Evolutionary conservation across 2,888 invertebrate genomes (phyloP).

Genomic region (Seira sanloemensis): DNA sequence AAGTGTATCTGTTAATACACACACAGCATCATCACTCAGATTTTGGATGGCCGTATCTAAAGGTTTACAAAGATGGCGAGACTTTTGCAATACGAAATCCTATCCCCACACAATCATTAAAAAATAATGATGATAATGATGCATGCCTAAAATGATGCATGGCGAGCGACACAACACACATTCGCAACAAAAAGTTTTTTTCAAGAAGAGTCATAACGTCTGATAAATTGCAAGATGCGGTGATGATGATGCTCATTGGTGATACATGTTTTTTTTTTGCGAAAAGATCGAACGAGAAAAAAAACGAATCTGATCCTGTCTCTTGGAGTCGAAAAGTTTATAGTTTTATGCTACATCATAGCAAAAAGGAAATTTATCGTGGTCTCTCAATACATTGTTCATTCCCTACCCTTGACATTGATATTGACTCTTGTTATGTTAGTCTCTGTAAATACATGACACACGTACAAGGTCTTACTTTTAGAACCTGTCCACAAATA

Average conservation of each 20-base stretch:
- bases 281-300: background rate
- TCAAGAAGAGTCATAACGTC: constrained; percentile 37
- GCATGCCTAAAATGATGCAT: constrained; percentile 17
- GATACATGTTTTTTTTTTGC: background rate
- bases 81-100: background rate
- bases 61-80: background rate
- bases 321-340: background rate
- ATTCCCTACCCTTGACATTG: constrained; percentile 41
- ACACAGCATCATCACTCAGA: background rate
- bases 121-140: constrained; percentile 34
- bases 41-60: constrained; percentile 1
- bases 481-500: constrained; percentile 10
- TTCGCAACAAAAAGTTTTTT: background rate
- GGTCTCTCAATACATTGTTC: background rate
- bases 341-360: background rate
- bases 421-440: constrained; percentile 30
- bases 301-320: background rate
- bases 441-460: constrained; percentile 2
- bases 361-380: constrained; percentile 27
- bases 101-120: constrained; percentile 34
- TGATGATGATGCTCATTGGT: background rate
- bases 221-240: constrained; percentile 38
- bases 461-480: background rate
- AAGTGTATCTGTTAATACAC: no score
- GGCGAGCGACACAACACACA: constrained; percentile 19